Conservation (phyloP, 1,140 invertebrate species). For the Drosophila sp. region DNA sequence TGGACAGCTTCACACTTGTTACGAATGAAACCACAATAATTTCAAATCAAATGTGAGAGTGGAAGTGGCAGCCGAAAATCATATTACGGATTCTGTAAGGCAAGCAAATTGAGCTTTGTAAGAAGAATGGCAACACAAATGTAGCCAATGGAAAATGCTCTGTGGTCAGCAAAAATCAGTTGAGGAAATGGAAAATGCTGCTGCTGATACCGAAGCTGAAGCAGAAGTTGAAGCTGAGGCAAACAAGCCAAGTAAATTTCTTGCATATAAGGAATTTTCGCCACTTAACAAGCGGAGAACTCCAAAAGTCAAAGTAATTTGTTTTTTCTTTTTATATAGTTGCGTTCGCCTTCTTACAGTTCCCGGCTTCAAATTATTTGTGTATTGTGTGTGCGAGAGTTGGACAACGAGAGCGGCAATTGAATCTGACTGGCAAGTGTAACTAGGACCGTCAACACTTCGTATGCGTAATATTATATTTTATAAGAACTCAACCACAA, state of each 20-base stretch:
- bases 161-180: slow-evolving; percentile 55
- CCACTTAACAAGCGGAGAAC: slow-evolving; percentile 57
- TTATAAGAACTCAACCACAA: slow-evolving; percentile 43
- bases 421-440: slow-evolving; percentile 42
- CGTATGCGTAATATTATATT: slow-evolving; percentile 64
- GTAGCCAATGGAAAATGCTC: slow-evolving; percentile 49
- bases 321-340: slow-evolving; percentile 13
- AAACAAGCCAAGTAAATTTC: slow-evolving; percentile 44
- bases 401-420: slow-evolving; percentile 14
- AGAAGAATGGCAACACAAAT: slow-evolving; percentile 15
- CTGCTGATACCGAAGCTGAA: slow-evolving; percentile 12
- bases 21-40: slow-evolving; percentile 46
- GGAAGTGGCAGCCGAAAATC: slow-evolving; percentile 24
- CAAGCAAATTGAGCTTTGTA: slow-evolving; percentile 46
- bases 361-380: slow-evolving; percentile 39
- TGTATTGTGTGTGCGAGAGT: slow-evolving; percentile 42
- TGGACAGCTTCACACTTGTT: slow-evolving; percentile 18
- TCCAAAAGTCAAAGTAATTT: slow-evolving; percentile 61
- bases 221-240: slow-evolving; percentile 5
- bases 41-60: slow-evolving; percentile 39
- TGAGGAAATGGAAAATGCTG: no score
- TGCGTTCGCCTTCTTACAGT: slow-evolving; percentile 14
- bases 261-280: slow-evolving; percentile 47
- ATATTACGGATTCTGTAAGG: slow-evolving; percentile 50
- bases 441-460: slow-evolving; percentile 32